A percentile compares a stretch with the other conserved stretches of the same genome.
These are phyloP conservation scores for Drosophila algonquin DNA, from an alignment of 2,888 invertebrate genomes.

Conservation along the genomic window DNA sequence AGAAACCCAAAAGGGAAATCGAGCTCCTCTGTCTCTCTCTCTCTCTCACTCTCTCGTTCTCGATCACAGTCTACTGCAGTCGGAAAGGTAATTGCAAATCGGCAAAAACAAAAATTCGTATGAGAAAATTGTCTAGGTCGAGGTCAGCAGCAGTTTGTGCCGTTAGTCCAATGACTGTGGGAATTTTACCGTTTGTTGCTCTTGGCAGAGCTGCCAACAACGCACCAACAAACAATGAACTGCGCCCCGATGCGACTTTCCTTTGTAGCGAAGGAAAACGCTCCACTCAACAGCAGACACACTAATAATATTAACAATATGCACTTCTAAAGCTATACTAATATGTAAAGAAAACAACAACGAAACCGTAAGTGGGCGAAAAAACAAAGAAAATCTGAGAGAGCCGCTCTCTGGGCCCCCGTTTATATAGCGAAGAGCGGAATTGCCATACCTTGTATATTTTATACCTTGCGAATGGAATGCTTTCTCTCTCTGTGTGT, in stretches of 20 bases:
- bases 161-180: conserved; percentile 20
- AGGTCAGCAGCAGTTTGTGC: conserved; percentile 54
- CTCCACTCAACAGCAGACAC: conserved; percentile 19
- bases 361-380: background rate
- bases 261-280: conserved; percentile 14
- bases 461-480: background rate
- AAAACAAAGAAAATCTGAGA: background rate
- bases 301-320: conserved; percentile 20
- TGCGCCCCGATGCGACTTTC: background rate
- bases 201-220: conserved; percentile 20
- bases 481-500: background rate
- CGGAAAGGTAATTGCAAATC: conserved; percentile 30
- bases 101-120: conserved; percentile 39
- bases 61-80: conserved; percentile 8
- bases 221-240: conserved; percentile 16
- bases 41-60: conserved; percentile 29
- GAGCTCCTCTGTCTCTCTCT: conserved; percentile 28
- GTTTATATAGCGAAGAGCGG: background rate
- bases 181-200: conserved; percentile 58
- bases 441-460: background rate
- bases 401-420: background rate
- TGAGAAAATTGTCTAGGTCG: conserved; percentile 52
- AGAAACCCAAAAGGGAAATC: conserved; percentile 3
- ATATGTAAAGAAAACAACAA: background rate
- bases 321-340: conserved; percentile 9